Evolutionary conservation across 2,113 vertebrate species (phyloP).

Genomic region (Labeo rohita): DNA sequence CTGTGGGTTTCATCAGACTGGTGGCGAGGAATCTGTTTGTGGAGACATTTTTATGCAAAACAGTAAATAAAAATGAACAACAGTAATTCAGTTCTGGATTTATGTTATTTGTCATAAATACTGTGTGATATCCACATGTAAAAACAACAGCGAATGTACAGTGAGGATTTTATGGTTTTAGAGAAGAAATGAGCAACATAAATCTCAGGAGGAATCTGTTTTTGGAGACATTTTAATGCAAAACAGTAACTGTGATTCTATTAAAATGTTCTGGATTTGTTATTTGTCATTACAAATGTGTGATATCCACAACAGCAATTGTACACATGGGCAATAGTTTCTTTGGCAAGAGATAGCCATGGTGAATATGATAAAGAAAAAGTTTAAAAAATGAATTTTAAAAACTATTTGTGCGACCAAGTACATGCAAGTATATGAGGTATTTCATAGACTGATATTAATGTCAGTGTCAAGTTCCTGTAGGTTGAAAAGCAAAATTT

Average conservation of each 20-base stretch:
- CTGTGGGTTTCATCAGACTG: slow-evolving; percentile 82
- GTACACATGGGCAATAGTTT: too few species aligned
- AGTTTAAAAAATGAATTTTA: neutral
- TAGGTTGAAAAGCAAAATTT: neutral
- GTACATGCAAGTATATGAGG: neutral
- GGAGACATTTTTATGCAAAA: slow-evolving; percentile 25
- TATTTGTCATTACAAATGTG: neutral
- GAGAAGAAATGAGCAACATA: neutral
- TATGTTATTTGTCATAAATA: neutral
- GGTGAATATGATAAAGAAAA: slow-evolving; percentile 29
- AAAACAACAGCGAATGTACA: neutral
- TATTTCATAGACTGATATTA: too few species aligned
- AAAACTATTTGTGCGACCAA: neutral
- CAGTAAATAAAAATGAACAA: slow-evolving; percentile 7
- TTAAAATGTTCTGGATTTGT: neutral
- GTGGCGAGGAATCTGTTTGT: slow-evolving; percentile 82
- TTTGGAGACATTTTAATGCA: neutral
- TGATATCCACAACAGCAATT: neutral
- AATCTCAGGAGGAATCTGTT: neutral
- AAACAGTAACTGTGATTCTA: neutral
- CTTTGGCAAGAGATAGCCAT: slow-evolving; percentile 6
- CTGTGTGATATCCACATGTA: neutral
- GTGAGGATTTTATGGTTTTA: neutral
- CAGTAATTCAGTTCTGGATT: slow-evolving; percentile 5
- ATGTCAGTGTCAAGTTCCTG: too few species aligned